Evolutionary conservation across 2,888 invertebrate genomes (phyloP), one percentile per base, ranked within the genome.

Genomic region (Rhyacophila evoluta): DNA sequence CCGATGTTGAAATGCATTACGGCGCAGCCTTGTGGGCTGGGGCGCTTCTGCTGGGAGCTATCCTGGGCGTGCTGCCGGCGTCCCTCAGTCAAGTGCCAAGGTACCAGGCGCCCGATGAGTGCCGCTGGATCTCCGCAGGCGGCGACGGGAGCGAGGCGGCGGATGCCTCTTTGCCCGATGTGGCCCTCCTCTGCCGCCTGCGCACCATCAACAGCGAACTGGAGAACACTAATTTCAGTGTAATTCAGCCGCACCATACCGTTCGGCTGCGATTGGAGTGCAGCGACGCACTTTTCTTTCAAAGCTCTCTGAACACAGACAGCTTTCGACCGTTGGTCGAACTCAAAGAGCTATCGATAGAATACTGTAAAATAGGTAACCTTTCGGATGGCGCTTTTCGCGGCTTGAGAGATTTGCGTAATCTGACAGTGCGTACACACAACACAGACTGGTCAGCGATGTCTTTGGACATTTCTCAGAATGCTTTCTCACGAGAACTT

Each of bases 361-460:
- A 95, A 85, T 94, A 93, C 85, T 96, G 95, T 87, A 95, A 95
- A 88, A 94, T 95, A 81, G 94, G 94, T 77, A 95, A 95, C 85
- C 89, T 95, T 79, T 94, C 95, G 79, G 93, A 94, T 84, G 95
- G 94, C 78, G 94, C 95, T n/a, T 95, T 96, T 85, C 92, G 93
- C 68, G 95, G 95, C 69, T 91, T 96, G 55, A 92, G 93, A 79
- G 93, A 95, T 86, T 90, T 96, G 81, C 90, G 94, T 83, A 94
- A 95, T 86, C 89, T 96, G 79, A 95, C 95, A 68, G 92, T 96
- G 82, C 91, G 94, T 84, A 95, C 95, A 73, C 95, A 95, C 87
- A 95, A 95, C 87, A 95, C 94, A 55, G 94, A 95, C 85, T 95
- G 95, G 94, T 94, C 94, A 41, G 93, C 94, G 74, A 94, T 95